Evolutionary conservation across 2,113 vertebrate genomes (phyloP), one percentile per base, ranked within the genome.

Genomic region (Etia nguti): DNA sequence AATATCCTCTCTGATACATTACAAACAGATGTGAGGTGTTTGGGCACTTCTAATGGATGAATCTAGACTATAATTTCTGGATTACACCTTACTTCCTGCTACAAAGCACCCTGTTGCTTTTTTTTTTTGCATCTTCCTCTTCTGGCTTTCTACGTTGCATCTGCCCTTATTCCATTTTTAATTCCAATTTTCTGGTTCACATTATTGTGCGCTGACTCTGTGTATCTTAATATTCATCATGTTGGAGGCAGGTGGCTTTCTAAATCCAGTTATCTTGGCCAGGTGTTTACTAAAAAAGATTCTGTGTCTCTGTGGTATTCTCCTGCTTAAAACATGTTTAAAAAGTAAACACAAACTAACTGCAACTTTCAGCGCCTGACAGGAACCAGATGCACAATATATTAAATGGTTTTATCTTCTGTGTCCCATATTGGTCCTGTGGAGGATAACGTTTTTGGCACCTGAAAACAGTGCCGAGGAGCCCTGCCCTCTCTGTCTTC

Each of bases 311-410:
- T 12, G 46, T 20, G 86, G 82, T 80, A 6, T 26, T 68, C 8
- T 55, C 6, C 48, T 68, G 31, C 79, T 82, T 80, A 29, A 81
- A 89, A 81, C 79, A 31, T 13, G 84, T 81, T 36, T 65, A 36
- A 73, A 90, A 86, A 70, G 62, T 77, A 68, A 90, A 90, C 80
- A 75, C 73, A 88, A 83, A 62, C 13, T 11, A 81, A 55, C n/a
- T 16, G 56, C 31, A 68, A 31, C 90, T 65, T 59, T 13, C 65
- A 60, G 59, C 5, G n/a, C 13, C 73, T 15, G 88, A 86, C 77
- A 3, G 60, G 60, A 89, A 86, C 82, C 90, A 92, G 88, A 84
- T 84, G 88, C 56, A 60, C 77, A 79, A 83, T 11, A 52, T 80
- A 52, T 55, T 12, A 46, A 81, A 73, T 12, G 16, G 20, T 87